Evolutionary conservation across 2,888 invertebrate species (phyloP), one percentile per base, ranked within the genome.

Genomic region (Trilocha varians): DNA sequence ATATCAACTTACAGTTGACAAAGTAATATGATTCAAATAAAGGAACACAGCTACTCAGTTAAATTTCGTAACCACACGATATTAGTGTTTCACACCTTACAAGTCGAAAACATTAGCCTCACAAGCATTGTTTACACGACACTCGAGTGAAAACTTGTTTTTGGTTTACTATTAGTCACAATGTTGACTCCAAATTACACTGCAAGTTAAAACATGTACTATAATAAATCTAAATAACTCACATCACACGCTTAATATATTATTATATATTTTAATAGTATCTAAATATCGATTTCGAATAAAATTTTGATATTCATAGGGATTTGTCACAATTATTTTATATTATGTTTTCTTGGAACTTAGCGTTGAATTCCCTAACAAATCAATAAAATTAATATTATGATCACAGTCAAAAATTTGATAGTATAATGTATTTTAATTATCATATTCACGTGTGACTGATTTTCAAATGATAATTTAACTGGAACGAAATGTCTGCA

Each of bases 1-100:
- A 57, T 62, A 76, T 62, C 84, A 85, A 84, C 84, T 84, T 83
- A 77, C 44, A 84, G 84, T 82, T 78, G 82, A 77, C 67, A 68
- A 78, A 78, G 71, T 64, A 63, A 25, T 25, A 25, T 25, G 25
- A 70, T 68, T 70, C 53, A 70, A 69, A 67, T 71, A 70, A 78
- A 78, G 75, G 77, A 76, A 78, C 76, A 70, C 68, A 72, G 61
- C 65, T 70, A 71, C 65, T 63, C 44, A 46, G 25, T 47, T 65
- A 64, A 56, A 52, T 55, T 62, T 62, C 50, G 49, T 62, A 62
- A 64, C 66, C 63, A 65, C 67, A 58, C 57, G 61, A 49, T 45
- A 50, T 52, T 48, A 69, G 74, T 76, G 76, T 76, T 70, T 70
- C 66, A 75, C 74, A 76, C 73, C 65, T 60, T 60, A 62, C n/a